Percentiles rank a stretch among this genome's conserved stretches.
Evolutionary conservation across 2,113 vertebrate species (phyloP).

Genomic region (Muntiacus muntjak): DNA sequence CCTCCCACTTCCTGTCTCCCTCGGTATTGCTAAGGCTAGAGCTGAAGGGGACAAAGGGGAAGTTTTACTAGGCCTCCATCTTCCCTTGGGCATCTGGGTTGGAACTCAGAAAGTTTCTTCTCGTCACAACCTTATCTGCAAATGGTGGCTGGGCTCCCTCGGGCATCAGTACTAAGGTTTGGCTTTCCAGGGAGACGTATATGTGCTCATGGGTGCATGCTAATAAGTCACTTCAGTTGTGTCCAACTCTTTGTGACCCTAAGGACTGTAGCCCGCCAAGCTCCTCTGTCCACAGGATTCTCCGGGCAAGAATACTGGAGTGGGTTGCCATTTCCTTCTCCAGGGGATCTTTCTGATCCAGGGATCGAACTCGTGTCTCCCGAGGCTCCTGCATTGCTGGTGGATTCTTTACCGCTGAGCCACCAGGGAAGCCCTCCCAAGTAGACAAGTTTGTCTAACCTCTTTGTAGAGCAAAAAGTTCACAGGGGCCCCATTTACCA

Average conservation of each 20-base stretch:
- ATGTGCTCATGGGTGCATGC: background rate
- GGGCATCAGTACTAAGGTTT: background rate
- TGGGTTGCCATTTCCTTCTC: background rate
- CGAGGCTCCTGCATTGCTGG: background rate
- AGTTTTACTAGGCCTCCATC: background rate
- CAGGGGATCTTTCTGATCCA: background rate
- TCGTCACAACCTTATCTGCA: background rate
- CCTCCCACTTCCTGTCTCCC: background rate
- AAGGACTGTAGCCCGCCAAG: background rate
- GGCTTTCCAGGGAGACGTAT: background rate
- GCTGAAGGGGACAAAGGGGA: background rate
- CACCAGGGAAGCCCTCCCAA: background rate
- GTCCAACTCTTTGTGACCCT: background rate
- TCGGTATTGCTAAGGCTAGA: background rate
- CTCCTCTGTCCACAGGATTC: background rate
- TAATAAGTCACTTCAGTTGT: background rate
- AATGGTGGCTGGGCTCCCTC: background rate
- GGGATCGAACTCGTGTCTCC: background rate
- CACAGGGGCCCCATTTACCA: background rate
- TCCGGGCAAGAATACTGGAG: background rate
- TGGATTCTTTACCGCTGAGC: background rate
- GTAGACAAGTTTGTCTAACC: background rate
- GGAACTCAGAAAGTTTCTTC: background rate
- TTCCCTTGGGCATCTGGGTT: background rate
- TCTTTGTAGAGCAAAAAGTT: background rate